Conservation (phyloP, 2,888 invertebrate species). For the Agonopterix subpropinquella region DNA sequence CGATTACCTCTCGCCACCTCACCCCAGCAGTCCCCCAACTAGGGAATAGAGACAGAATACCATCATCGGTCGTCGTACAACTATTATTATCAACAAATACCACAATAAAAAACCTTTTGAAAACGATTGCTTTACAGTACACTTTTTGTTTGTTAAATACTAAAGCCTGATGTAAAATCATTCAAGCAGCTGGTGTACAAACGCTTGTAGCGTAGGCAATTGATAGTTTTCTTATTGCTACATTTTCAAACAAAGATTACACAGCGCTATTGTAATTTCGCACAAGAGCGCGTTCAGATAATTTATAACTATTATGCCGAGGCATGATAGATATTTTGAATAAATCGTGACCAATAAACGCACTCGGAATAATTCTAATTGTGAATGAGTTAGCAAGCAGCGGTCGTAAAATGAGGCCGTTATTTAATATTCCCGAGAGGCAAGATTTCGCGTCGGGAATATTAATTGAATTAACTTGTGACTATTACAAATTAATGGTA, state of each 20-base stretch:
- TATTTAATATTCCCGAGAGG: slow-evolving; percentile 38
- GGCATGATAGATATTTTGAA: slow-evolving; percentile 10
- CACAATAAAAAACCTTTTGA: not conserved
- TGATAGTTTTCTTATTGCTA: slow-evolving; percentile 5
- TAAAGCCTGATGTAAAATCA: not conserved
- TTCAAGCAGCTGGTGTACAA: not conserved
- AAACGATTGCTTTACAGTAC: no score
- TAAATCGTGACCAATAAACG: slow-evolving; percentile 27
- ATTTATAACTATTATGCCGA: slow-evolving; percentile 7
- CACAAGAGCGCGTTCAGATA: slow-evolving; percentile 2
- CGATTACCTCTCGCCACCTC: slow-evolving; percentile 44
- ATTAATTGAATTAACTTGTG: slow-evolving; percentile 29
- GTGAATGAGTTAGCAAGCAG: slow-evolving; percentile 27
- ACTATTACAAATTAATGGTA: slow-evolving; percentile 17
- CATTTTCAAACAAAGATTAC: slow-evolving; percentile 3
- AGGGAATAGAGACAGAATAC: slow-evolving; percentile 7
- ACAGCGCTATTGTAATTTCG: slow-evolving; percentile 5
- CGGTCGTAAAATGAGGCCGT: slow-evolving; percentile 38
- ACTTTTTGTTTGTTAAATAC: no score
- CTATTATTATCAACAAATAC: slow-evolving; percentile 3
- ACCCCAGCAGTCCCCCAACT: slow-evolving; percentile 10
- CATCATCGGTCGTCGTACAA: slow-evolving; percentile 11
- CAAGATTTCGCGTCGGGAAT: slow-evolving; percentile 30
- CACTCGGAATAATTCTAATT: slow-evolving; percentile 28
- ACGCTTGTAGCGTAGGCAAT: slow-evolving; percentile 1